These are phyloP conservation scores for Clivina fossor DNA, from an alignment of 2,888 invertebrate species.

Conservation along the genomic window DNA sequence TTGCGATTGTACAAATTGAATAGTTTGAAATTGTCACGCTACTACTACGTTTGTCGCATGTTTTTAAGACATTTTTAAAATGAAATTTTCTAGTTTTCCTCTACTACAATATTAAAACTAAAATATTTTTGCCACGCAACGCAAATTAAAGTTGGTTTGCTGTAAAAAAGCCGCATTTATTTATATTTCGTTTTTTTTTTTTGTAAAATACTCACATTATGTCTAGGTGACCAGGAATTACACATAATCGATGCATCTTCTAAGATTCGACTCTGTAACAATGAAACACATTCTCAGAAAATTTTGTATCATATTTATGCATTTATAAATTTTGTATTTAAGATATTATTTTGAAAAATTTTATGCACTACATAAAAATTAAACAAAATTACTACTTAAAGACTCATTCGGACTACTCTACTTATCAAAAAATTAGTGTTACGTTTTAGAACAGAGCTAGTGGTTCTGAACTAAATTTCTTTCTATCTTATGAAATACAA, in stretches of 20 bases:
- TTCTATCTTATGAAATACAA: too few species aligned
- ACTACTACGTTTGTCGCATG: slow-evolving; percentile 23
- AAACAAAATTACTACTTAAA: too few species aligned
- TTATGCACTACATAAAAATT: too few species aligned
- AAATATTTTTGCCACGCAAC: slow-evolving; percentile 16
- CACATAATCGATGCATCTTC: slow-evolving; percentile 90
- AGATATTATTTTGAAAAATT: too few species aligned
- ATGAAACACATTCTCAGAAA: too few species aligned
- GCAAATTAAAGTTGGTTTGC: neutral
- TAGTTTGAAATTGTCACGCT: slow-evolving; percentile 16
- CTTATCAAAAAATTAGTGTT: too few species aligned
- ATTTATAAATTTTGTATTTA: too few species aligned
- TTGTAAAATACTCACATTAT: slow-evolving; percentile 80
- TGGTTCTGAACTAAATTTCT: too few species aligned
- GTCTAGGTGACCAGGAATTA: slow-evolving; percentile 88
- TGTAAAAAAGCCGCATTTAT: slow-evolving; percentile 1
- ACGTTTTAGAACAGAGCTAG: too few species aligned
- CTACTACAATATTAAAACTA: slow-evolving; percentile 17
- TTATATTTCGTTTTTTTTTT: too few species aligned
- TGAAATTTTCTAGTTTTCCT: slow-evolving; percentile 12
- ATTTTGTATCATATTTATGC: too few species aligned
- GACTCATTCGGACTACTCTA: too few species aligned
- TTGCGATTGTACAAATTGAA: slow-evolving; percentile 26
- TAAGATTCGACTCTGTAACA: slow-evolving; percentile 83
- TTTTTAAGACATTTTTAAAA: slow-evolving; percentile 25